Conservation (phyloP, 1,140 invertebrate species). For the Drosophila sp. region DNA sequence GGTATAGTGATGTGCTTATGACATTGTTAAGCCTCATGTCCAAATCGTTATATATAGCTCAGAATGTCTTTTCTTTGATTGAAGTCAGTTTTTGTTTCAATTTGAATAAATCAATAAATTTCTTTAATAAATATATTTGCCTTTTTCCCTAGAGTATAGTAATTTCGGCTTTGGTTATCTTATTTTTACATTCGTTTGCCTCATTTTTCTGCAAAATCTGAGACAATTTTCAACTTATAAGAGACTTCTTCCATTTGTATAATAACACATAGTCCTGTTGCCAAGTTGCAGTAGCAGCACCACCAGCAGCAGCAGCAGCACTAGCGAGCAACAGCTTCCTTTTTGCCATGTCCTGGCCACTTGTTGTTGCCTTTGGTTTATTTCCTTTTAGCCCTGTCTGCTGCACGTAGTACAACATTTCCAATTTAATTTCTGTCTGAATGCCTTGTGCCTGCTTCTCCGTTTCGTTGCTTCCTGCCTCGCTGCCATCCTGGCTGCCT, state of each 20-base stretch:
- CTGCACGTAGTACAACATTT: conserved; percentile 70
- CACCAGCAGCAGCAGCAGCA: conserved; percentile 25
- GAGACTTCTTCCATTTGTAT: conserved; percentile 68
- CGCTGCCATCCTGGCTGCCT: conserved; percentile 18
- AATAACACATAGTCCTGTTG: conserved; percentile 69
- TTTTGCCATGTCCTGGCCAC: conserved; percentile 62
- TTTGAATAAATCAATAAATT: conserved; percentile 3
- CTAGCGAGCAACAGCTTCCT: conserved; percentile 66
- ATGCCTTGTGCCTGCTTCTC: conserved; percentile 28
- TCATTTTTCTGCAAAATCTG: conserved; percentile 60
- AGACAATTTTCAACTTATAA: conserved; percentile 77
- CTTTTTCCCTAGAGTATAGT: conserved; percentile 2
- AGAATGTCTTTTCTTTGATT: neutral
- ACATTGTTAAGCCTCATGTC: neutral
- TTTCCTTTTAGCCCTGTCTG: conserved; percentile 70
- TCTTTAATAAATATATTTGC: neutral
- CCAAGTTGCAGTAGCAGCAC: conserved; percentile 35
- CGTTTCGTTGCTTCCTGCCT: conserved; percentile 1
- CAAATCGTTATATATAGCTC: neutral
- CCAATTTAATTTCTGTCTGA: conserved; percentile 80
- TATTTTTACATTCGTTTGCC: conserved; percentile 5
- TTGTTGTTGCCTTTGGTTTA: conserved; percentile 78
- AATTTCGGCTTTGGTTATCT: neutral
- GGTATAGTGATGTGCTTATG: neutral
- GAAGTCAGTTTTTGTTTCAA: neutral